Evolutionary conservation across 2,113 vertebrate species (phyloP), one percentile per base, ranked within the genome.

Genomic region (Arothron firmamentum): DNA sequence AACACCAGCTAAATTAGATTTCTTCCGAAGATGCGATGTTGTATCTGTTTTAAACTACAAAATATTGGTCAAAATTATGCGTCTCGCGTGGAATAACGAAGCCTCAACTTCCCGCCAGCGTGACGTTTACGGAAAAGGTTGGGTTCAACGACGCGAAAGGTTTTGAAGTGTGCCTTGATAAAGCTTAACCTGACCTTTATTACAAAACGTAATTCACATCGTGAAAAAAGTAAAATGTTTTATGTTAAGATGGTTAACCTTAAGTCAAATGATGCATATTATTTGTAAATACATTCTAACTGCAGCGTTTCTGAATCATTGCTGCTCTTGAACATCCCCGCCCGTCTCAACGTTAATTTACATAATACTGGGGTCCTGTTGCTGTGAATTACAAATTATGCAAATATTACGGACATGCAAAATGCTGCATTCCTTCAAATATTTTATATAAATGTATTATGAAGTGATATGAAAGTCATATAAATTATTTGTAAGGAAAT

Each of bases 121-220:
- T 83, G 78, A 82, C 87, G 83, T 83, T 20, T 18, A 11, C 79
- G 81, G 82, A 83, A 78, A 5, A 1, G 4, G 74, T 0, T 46
- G 52, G 0, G 52, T 73, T 70, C 67, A 59, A 9, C 0, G 4
- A 11, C 14, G 19, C n/a, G 9, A 48, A 9, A 14, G 10, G 20
- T 23, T 21, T 21, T 45, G 18, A 1, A 15, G 20, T 45, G 28
- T 18, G 21, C 2, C 3, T 43, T 5, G 0, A 6, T 31, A 0
- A 53, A 19, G 3, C 50, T 34, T 10, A 46, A 2, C 1, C 9
- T 16, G 46, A 6, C 9, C 9, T 9, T 38, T 38, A 38, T 11
- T 11, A 38, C 34, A 38, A 38, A 38, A 38, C 34, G 9, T 12
- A 38, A 11, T 38, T 9, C 34, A 38, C 4, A 38, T 12, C 9